Evolutionary conservation across 2,888 invertebrate genomes (phyloP).

Genomic region (Tetranychus truncatus): DNA sequence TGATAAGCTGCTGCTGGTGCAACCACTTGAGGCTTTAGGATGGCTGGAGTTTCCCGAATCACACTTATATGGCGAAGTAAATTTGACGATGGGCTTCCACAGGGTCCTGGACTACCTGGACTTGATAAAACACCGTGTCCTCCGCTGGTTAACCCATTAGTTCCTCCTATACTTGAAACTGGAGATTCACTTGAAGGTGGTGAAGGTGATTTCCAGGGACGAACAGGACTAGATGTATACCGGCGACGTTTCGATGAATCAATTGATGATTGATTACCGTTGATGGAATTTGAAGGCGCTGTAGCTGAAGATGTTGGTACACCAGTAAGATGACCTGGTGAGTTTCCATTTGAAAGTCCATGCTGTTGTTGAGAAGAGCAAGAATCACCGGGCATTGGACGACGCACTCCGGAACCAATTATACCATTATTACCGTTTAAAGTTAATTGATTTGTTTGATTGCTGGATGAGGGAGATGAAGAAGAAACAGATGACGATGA

Average conservation of each 20-base stretch:
- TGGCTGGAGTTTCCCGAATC: slow-evolving; percentile 21
- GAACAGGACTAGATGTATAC: slow-evolving; percentile 22
- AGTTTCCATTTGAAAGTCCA: not conserved
- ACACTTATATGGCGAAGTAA: slow-evolving; percentile 22
- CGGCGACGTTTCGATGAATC: slow-evolving; percentile 16
- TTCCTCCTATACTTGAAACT: not conserved
- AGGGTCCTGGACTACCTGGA: not conserved
- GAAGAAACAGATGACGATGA: not conserved
- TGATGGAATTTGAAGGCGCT: not conserved
- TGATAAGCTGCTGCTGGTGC: slow-evolving; percentile 9
- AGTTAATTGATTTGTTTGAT: not conserved
- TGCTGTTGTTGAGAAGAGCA: slow-evolving; percentile 1
- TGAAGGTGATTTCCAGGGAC: slow-evolving; percentile 22
- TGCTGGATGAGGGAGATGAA: not conserved
- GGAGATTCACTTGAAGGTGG: slow-evolving; percentile 9
- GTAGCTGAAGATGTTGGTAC: not conserved
- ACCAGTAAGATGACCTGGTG: not conserved
- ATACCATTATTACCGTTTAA: not conserved
- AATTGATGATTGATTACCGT: not conserved
- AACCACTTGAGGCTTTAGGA: slow-evolving; percentile 22
- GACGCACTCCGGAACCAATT: not conserved
- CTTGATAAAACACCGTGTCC: not conserved
- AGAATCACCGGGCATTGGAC: not conserved
- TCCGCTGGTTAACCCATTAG: not conserved
- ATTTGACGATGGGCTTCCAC: slow-evolving; percentile 11